phyloP scores from a whole-genome alignment of 2,797 vertebrate genomes.

The Poecilia wingei region DNA sequence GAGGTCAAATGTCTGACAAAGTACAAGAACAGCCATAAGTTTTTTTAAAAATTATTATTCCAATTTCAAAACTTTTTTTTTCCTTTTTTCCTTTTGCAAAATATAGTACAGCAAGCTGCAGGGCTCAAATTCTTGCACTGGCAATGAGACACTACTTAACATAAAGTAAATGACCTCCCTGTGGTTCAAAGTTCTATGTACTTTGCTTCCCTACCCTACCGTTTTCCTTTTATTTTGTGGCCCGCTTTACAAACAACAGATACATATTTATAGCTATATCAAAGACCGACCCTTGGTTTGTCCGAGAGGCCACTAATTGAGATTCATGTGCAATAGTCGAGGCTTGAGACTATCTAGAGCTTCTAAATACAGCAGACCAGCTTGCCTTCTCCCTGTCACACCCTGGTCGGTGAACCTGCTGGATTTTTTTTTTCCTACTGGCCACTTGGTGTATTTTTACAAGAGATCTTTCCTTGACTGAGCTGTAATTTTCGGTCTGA shows the following conservation, averaged over 20 bases:
- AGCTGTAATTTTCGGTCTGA: conserved; percentile 79
- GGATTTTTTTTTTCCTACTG: conserved; percentile 50
- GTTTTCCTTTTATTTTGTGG: conserved; percentile 66
- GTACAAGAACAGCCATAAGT: conserved; percentile 13
- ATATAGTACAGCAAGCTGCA: conserved; percentile 17
- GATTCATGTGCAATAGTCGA: conserved; percentile 57
- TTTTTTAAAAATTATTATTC: not conserved
- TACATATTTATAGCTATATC: conserved; percentile 75
- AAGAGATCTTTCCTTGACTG: conserved; percentile 78
- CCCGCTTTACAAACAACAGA: conserved; percentile 71
- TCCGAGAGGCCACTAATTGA: conserved; percentile 73
- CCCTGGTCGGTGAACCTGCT: conserved; percentile 69
- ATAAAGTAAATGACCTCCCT: conserved; percentile 60
- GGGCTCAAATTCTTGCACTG: conserved; percentile 6
- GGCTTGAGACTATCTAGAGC: conserved; percentile 65
- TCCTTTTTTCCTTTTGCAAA: conserved; percentile 20
- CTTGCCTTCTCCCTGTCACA: conserved; percentile 49
- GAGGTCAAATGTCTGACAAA: conserved; percentile 47
- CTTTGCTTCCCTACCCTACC: conserved; percentile 42
- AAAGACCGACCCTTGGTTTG: conserved; percentile 56
- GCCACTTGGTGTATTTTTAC: conserved; percentile 76
- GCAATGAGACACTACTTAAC: conserved; percentile 39
- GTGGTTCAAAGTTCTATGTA: conserved; percentile 46
- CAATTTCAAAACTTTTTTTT: not conserved
- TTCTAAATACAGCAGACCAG: conserved; percentile 70